These are phyloP conservation scores for Spodoptera picta DNA, from an alignment of 2,888 invertebrate species.

Conservation along the genomic window DNA sequence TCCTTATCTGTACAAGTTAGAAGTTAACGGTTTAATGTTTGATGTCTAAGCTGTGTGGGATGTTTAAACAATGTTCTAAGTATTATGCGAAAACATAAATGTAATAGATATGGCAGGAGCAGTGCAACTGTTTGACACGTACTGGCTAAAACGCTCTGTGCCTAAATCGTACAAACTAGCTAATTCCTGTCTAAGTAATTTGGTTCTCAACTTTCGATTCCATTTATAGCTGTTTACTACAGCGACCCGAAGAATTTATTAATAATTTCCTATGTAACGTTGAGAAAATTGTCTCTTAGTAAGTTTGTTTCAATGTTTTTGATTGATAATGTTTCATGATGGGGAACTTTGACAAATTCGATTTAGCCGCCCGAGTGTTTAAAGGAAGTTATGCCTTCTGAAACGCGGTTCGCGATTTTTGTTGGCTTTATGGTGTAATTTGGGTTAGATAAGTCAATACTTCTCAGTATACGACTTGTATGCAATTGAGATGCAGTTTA, in stretches of 20 bases:
- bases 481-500: too few species aligned
- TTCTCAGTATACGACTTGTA: too few species aligned
- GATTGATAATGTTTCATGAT: slow-evolving; percentile 52
- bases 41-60: slow-evolving; percentile 13
- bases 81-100: too few species aligned
- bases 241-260: slow-evolving; percentile 33
- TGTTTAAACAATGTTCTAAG: too few species aligned
- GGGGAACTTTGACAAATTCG: slow-evolving; percentile 52
- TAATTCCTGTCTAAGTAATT: slow-evolving; percentile 22
- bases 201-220: slow-evolving; percentile 32
- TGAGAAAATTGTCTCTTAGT: slow-evolving; percentile 45
- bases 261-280: slow-evolving; percentile 43
- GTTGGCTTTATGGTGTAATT: slow-evolving; percentile 1
- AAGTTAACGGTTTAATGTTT: slow-evolving; percentile 33
- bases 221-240: slow-evolving; percentile 39
- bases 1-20: slow-evolving; percentile 44
- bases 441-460: background rate
- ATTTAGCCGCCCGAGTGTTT: slow-evolving; percentile 47
- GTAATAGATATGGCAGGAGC: too few species aligned
- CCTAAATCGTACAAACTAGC: background rate
- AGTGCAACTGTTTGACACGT: too few species aligned
- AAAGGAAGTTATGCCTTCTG: slow-evolving; percentile 25
- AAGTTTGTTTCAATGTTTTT: slow-evolving; percentile 53
- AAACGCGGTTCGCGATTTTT: slow-evolving; percentile 12
- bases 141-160: too few species aligned